Evolutionary conservation across 2,797 vertebrate genomes (phyloP).

Genomic region (Gobio occitaniae): DNA sequence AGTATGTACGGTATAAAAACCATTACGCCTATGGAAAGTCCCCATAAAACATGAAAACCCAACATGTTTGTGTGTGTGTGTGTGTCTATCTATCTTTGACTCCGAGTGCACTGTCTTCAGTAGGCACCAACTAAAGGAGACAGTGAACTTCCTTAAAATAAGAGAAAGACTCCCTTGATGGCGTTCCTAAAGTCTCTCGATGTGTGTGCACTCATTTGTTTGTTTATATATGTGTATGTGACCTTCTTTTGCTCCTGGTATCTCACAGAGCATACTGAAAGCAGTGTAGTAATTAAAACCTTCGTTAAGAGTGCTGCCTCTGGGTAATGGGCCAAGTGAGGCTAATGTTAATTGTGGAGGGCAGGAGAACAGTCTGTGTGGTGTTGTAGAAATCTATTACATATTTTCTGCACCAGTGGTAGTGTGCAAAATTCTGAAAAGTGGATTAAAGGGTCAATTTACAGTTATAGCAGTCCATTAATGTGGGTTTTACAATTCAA

Average conservation of each 20-base stretch:
- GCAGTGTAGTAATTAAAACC: constrained; percentile 47
- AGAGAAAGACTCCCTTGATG: background rate
- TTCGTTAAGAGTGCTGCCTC: constrained; percentile 25
- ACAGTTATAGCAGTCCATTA: background rate
- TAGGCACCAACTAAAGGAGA: background rate
- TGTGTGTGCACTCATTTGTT: background rate
- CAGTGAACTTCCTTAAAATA: constrained; percentile 3
- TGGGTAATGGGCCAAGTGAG: constrained; percentile 15
- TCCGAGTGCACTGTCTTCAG: constrained; percentile 1
- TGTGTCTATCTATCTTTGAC: background rate
- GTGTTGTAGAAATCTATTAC: background rate
- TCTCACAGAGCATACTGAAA: constrained; percentile 28
- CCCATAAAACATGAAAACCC: no score
- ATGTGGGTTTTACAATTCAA: background rate
- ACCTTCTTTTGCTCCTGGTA: background rate
- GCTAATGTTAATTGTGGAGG: background rate
- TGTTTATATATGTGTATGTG: constrained; percentile 6
- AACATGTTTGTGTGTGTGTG: background rate
- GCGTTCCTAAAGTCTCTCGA: background rate
- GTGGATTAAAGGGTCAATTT: background rate
- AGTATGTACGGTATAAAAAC: no score
- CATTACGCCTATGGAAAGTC: no score
- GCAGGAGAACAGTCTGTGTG: background rate
- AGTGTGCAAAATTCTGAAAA: background rate
- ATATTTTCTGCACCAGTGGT: background rate